Base-by-base conservation (phyloP, 2,888 invertebrate species). In the Xestia ashworthii region DNA sequence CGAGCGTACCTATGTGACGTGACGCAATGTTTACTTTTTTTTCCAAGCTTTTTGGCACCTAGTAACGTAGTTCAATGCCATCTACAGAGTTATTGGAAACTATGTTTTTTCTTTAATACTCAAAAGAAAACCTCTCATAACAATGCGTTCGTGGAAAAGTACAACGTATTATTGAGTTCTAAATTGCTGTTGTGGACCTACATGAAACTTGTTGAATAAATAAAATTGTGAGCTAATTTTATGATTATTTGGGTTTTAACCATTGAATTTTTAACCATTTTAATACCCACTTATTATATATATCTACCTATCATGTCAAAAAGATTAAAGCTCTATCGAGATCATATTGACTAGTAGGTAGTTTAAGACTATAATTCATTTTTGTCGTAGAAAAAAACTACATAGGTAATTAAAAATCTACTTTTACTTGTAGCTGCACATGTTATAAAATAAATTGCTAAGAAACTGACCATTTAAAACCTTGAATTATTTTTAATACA, bases 281-380 rank as follows among this genome's bases (percentile, higher is more conserved):
- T 60, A 71, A 74, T 78, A 65, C 25, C 64, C 67, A 74, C 67
- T 69, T 41, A 75, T 68, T 44, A 69, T 65, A n/a, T 44, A 84
- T 41, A 65, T n/a, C 83, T 76, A 82, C 83, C 78, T 79, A 78
- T 66, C 58, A 67, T 74, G 70, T 74, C 74, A 87, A 85, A 75
- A 72, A 75, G 67, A 73, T 85, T 85, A 87, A 87, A 87, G 88
- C 86, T 87, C 85, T 87, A 81, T 85, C 74, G 84, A 84, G 87
- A 84, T 84, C 81, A 68, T 87, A 84, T 78, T 84, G 81, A 84
- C 85, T 76, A 84, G 73, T 80, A 83, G 55, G 87, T 84, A 78
- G 65, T 74, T 70, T 2, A 74, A 66, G 72, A 86, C 87, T 84
- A 69, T 32, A 80, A 68, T 58, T 60, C 6, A 44, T 73, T 70